Conservation (phyloP, 2,888 invertebrate species). For the Salpingus planirostris region DNA sequence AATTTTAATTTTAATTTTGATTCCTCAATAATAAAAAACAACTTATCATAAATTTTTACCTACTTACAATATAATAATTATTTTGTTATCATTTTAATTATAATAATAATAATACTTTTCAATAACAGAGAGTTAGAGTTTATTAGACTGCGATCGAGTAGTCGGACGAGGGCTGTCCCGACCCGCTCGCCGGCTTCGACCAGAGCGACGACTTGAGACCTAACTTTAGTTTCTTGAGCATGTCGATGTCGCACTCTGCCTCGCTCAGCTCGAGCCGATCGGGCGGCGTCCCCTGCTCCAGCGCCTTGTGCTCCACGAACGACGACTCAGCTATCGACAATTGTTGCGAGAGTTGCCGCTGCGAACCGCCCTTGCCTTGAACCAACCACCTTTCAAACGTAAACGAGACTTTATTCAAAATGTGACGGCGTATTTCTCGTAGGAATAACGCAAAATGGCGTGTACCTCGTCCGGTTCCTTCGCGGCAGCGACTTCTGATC, state of each 20-base stretch:
- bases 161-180: constrained; percentile 54
- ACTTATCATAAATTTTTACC: too few relatives aligned
- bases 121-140: too few relatives aligned
- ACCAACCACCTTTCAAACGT: constrained; percentile 50
- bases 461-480: constrained; percentile 58
- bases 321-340: constrained; percentile 51
- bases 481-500: constrained; percentile 68
- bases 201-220: constrained; percentile 61
- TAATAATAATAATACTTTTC: constrained; percentile 5
- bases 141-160: constrained; percentile 69
- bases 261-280: constrained; percentile 57
- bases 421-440: too few relatives aligned
- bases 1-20: constrained; percentile 1
- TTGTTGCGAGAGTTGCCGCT: constrained; percentile 55
- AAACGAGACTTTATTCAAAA: too few relatives aligned
- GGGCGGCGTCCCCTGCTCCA: constrained; percentile 38
- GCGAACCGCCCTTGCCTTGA: constrained; percentile 36
- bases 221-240: constrained; percentile 61
- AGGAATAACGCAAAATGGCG: too few relatives aligned
- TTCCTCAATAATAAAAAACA: not conserved
- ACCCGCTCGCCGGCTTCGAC: constrained; percentile 51
- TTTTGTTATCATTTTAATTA: too few relatives aligned
- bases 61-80: too few relatives aligned
- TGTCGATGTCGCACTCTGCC: constrained; percentile 66
- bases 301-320: constrained; percentile 40